A percentile compares a stretch with the other conserved stretches of the same genome.
These are phyloP conservation scores for Melanchra persicariae DNA, from an alignment of 2,888 invertebrate genomes.

Conservation along the genomic window DNA sequence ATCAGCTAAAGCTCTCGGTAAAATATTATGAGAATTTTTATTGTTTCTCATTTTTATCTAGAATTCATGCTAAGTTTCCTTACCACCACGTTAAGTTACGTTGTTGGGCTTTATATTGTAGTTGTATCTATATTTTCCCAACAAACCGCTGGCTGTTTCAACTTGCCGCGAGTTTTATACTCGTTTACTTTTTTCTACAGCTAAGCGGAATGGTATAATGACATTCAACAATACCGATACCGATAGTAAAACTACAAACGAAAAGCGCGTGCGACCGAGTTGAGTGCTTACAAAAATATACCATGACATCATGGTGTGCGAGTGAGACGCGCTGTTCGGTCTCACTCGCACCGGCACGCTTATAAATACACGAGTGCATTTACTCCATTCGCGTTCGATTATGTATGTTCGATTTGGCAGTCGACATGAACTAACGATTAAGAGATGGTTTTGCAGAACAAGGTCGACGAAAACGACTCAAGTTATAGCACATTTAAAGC, in stretches of 20 bases:
- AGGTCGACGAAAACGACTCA: slow-evolving; percentile 56
- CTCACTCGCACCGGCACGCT: slow-evolving; percentile 76
- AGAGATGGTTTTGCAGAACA: slow-evolving; percentile 62
- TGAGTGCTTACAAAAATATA: slow-evolving; percentile 87
- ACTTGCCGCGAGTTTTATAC: slow-evolving; percentile 6
- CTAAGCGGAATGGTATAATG: slow-evolving; percentile 59
- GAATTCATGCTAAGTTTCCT: slow-evolving; percentile 2
- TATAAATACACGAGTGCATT: slow-evolving; percentile 85
- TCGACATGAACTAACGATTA: slow-evolving; percentile 64
- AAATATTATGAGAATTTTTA: not conserved
- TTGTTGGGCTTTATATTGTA: not conserved
- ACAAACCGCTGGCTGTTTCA: not conserved
- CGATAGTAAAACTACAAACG: slow-evolving; percentile 83
- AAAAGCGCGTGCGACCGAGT: slow-evolving; percentile 83
- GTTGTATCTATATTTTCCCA: not conserved
- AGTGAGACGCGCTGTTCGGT: slow-evolving; percentile 73
- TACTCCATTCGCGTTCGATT: slow-evolving; percentile 83
- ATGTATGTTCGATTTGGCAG: slow-evolving; percentile 71
- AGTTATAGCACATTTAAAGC: slow-evolving; percentile 44
- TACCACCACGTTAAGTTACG: not conserved
- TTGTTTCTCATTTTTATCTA: not conserved
- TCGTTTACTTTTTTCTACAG: slow-evolving; percentile 28
- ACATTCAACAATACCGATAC: slow-evolving; percentile 71
- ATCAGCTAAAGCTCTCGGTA: slow-evolving; percentile 2
- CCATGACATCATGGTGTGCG: slow-evolving; percentile 90